Evolutionary conservation across 1,140 invertebrate genomes (phyloP).

Genomic region (Drosophila setifemur): DNA sequence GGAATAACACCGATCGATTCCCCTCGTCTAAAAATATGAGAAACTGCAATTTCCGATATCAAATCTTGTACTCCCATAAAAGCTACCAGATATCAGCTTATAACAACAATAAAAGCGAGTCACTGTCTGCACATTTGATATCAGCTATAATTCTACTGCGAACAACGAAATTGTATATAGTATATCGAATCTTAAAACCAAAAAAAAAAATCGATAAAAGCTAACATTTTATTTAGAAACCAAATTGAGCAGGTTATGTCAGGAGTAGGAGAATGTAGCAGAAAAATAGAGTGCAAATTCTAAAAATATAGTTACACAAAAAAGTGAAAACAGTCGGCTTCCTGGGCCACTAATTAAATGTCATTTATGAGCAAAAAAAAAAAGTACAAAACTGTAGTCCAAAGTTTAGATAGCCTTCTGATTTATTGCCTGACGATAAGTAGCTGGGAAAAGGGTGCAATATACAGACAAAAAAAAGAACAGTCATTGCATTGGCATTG

Average conservation of each 20-base stretch:
- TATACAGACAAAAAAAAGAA: background rate
- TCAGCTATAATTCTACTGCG: conserved; percentile 1
- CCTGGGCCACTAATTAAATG: conserved; percentile 65
- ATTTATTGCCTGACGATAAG: conserved; percentile 73
- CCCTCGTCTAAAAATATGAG: conserved; percentile 39
- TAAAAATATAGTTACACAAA: background rate
- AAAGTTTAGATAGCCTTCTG: conserved; percentile 81
- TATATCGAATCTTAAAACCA: conserved; percentile 6
- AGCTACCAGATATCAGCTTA: conserved; percentile 68
- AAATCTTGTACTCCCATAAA: conserved; percentile 47
- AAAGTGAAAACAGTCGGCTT: conserved; percentile 55
- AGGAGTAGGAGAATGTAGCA: no score
- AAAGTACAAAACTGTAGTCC: conserved; percentile 47
- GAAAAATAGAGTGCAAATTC: no score
- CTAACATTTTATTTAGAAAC: no score
- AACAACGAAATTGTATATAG: conserved; percentile 18
- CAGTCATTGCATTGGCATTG: conserved; percentile 33
- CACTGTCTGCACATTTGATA: conserved; percentile 25
- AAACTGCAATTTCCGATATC: conserved; percentile 62
- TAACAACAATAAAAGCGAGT: conserved; percentile 41
- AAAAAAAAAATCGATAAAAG: background rate
- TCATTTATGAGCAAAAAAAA: conserved; percentile 66
- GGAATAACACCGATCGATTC: conserved; percentile 2
- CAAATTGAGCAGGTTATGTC: background rate
- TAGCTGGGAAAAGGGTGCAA: conserved; percentile 26